Evolutionary conservation across 2,797 vertebrate genomes (phyloP).

Genomic region (Ctenopoma kingsleyae): DNA sequence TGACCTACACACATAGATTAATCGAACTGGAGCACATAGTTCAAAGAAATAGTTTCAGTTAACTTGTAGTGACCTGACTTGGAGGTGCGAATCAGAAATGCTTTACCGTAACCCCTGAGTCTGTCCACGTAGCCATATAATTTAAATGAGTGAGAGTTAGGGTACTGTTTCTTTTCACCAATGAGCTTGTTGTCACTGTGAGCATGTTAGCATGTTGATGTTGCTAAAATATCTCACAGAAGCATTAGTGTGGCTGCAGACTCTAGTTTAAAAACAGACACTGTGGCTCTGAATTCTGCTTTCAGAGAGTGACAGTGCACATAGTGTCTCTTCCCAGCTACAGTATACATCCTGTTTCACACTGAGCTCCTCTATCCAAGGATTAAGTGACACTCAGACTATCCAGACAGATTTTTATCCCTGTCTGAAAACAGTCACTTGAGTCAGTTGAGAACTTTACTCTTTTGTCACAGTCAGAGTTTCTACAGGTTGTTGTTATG

Average conservation of each 20-base stretch:
- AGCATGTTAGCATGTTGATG: too few relatives aligned
- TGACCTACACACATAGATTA: background rate
- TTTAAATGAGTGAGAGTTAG: too few relatives aligned
- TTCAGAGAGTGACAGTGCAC: background rate
- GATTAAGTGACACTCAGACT: constrained; percentile 56
- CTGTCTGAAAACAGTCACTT: constrained; percentile 39
- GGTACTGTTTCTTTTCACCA: too few relatives aligned
- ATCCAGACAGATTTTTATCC: constrained; percentile 52
- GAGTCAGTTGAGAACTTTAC: constrained; percentile 44
- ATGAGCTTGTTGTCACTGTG: too few relatives aligned
- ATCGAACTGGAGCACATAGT: background rate
- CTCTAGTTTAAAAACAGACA: background rate
- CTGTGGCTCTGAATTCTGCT: constrained; percentile 4
- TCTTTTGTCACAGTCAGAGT: constrained; percentile 9
- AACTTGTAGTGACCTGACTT: too few relatives aligned
- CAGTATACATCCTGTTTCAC: constrained; percentile 34
- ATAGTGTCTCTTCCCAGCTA: constrained; percentile 2
- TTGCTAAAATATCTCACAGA: too few relatives aligned
- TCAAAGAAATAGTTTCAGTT: background rate
- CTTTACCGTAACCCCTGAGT: too few relatives aligned
- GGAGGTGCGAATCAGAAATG: too few relatives aligned
- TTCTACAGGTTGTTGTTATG: constrained; percentile 15
- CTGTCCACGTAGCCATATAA: too few relatives aligned
- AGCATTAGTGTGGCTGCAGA: too few relatives aligned
- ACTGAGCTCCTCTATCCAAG: constrained; percentile 51